Evolutionary conservation across 2,888 invertebrate genomes (phyloP).

Genomic region (Creontiades dilutus): DNA sequence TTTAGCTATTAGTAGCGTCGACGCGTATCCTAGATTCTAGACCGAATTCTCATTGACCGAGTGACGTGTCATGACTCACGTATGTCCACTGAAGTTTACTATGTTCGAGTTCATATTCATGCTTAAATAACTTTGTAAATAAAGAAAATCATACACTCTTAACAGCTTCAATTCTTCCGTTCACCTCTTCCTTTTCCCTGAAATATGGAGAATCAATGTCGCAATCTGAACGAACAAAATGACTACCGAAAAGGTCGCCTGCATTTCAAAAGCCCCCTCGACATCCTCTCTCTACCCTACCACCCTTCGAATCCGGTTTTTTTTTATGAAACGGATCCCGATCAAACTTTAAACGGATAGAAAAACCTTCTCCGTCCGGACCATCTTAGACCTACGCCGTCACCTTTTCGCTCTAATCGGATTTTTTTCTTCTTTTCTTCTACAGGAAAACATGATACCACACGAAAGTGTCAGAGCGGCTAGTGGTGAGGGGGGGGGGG

Average conservation of each 20-base stretch:
- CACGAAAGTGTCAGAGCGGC: no score
- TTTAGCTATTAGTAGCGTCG: no score
- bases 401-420: background rate
- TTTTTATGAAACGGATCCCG: constrained; percentile 6
- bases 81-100: no score
- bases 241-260: background rate
- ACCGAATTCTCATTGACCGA: no score
- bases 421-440: background rate
- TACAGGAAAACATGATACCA: background rate
- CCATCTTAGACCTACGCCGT: background rate
- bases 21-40: no score
- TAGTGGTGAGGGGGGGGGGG: background rate
- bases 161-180: no score
- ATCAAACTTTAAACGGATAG: constrained; percentile 23
- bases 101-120: no score
- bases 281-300: background rate
- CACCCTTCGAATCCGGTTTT: background rate
- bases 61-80: no score
- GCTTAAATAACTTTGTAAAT: no score
- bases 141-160: no score
- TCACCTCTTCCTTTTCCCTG: background rate
- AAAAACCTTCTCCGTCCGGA: background rate
- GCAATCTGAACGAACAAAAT: background rate
- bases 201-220: background rate
- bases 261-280: background rate